Base-by-base conservation (phyloP, 2,888 invertebrate genomes). In the Hymenopus coronatus region DNA sequence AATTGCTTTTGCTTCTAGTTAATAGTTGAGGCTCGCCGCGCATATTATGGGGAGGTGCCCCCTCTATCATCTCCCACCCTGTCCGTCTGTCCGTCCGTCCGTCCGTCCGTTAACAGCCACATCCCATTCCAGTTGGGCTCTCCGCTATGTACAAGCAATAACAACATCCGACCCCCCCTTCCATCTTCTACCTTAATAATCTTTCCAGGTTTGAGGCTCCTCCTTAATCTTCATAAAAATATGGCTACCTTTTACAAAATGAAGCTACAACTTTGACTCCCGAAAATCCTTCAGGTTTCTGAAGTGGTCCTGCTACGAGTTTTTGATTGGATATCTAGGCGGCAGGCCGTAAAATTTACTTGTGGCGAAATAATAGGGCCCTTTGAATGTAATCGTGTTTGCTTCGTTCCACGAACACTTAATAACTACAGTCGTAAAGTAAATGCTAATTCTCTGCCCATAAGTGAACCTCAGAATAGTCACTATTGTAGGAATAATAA, bases 1-100 rank as follows among this genome's bases (percentile, higher is more conserved):
- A 89, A 90, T 90, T 90, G 90, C 89, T 90, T 88, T 89, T 81
- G 89, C 89, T 90, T 89, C 88, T 89, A 87, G 90, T 90, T 90
- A 90, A 90, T 90, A 88, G 90, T 85, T 82, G 27, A 9, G 28
- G 88, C 85, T 54, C 30, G 84, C 88, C 83, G 84, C 84, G 89
- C 87, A 89, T 88, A 89, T 90, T 90, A 89, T 89, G 88, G 33
- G 81, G 25, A 30, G 84, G 87, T 30, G 88, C 28, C 84, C 87
- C 87, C 85, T 28, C 88, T 85, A 85, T 85, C 85, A 85, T 85
- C 85, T 85, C 85, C 86, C 70, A 86, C 70, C 70, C 70, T 40
- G 70, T 81, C 85, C 15, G n/a, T 28, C 85, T 20, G 28, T 54
- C 70, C 70, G 28, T 87, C 82, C 82, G n/a, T 28, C 85, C 28